A percentile compares a stretch with the other conserved stretches of the same genome.
Evolutionary conservation across 1,140 invertebrate genomes (phyloP).

Genomic region (Lysiphlebus fabarum): DNA sequence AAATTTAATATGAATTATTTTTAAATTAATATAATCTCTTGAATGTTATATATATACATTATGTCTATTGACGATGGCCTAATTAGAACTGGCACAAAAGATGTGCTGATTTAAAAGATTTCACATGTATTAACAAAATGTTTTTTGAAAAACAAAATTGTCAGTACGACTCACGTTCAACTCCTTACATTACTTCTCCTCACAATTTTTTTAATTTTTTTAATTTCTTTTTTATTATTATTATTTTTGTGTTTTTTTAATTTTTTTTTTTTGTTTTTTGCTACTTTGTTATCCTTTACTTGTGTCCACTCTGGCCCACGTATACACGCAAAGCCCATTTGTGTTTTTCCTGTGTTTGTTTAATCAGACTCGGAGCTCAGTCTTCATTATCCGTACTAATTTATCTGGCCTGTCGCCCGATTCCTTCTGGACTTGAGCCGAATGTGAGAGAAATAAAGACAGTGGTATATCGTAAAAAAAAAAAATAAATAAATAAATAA

Average conservation of each 20-base stretch:
- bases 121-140: too few species aligned
- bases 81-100: too few species aligned
- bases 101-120: too few species aligned
- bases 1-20: too few species aligned
- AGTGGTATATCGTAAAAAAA: background rate
- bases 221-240: constrained; percentile 14
- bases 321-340: constrained; percentile 31
- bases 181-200: constrained; percentile 4
- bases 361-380: constrained; percentile 49
- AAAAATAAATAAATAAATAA: too few species aligned
- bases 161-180: constrained; percentile 17
- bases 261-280: constrained; percentile 13
- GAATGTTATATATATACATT: too few species aligned
- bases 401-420: constrained; percentile 45
- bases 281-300: constrained; percentile 16
- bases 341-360: constrained; percentile 47
- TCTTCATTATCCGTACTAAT: constrained; percentile 49
- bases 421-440: constrained; percentile 28
- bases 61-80: too few species aligned
- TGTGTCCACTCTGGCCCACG: constrained; percentile 27
- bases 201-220: constrained; percentile 6
- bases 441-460: background rate
- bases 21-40: too few species aligned
- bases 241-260: constrained; percentile 14
- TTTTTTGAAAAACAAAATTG: background rate